Conservation (phyloP, 2,888 invertebrate species). For the Automeris io region DNA sequence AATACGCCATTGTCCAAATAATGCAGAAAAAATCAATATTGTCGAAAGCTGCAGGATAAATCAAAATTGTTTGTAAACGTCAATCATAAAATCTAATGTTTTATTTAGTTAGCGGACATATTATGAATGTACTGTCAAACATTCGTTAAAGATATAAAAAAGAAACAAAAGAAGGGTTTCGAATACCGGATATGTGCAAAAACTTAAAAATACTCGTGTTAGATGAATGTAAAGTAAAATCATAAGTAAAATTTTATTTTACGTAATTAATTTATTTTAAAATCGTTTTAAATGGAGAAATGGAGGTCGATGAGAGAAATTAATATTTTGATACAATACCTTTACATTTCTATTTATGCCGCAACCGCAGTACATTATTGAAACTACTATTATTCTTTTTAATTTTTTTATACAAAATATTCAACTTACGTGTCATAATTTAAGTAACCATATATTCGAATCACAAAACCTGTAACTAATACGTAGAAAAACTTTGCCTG, state of each 20-base stretch:
- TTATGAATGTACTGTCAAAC: slow-evolving; percentile 23
- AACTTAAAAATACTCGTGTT: slow-evolving; percentile 9
- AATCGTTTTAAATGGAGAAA: no score
- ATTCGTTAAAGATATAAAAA: slow-evolving; percentile 13
- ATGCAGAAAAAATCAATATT: slow-evolving; percentile 28
- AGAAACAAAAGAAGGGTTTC: slow-evolving; percentile 7
- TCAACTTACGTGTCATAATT: no score
- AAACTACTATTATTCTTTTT: no score
- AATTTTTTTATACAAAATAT: no score
- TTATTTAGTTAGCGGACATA: slow-evolving; percentile 21
- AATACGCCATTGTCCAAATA: slow-evolving; percentile 37
- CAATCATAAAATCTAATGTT: slow-evolving; percentile 21
- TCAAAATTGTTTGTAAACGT: slow-evolving; percentile 24
- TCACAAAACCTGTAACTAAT: background rate
- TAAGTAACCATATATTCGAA: background rate
- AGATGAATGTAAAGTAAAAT: background rate
- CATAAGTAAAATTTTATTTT: background rate
- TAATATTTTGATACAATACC: no score
- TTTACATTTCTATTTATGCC: no score
- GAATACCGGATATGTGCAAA: slow-evolving; percentile 22
- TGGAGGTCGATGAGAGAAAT: no score
- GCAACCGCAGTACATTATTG: no score
- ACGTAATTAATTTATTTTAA: background rate
- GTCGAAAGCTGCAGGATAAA: slow-evolving; percentile 14
- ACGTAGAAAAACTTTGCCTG: background rate